These are phyloP conservation scores for Melipona quadrifasciata DNA, from an alignment of 1,140 invertebrate species.

Conservation along the genomic window DNA sequence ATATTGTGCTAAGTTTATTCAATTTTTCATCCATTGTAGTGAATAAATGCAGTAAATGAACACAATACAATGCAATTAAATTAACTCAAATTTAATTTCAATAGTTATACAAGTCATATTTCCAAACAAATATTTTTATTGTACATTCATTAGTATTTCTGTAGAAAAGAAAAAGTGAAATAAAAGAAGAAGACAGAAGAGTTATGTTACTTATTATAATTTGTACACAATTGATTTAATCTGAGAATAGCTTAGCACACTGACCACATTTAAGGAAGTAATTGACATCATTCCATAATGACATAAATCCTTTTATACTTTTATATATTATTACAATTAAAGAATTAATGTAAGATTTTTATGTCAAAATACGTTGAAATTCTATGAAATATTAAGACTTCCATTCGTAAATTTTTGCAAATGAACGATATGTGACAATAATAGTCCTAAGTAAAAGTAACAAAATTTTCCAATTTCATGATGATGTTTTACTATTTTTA, in stretches of 20 bases:
- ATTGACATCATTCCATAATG: constrained; percentile 33
- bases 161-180: neutral
- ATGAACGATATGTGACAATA: constrained; percentile 59
- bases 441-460: constrained; percentile 55
- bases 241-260: neutral
- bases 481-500: neutral
- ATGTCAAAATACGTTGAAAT: constrained; percentile 39
- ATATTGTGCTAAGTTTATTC: constrained; percentile 21
- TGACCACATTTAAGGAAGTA: constrained; percentile 43
- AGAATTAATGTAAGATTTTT: constrained; percentile 38
- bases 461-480: constrained; percentile 32
- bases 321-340: constrained; percentile 64
- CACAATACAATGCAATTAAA: constrained; percentile 2
- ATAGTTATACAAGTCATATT: neutral
- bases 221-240: constrained; percentile 7
- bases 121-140: neutral
- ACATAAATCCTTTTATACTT: constrained; percentile 71
- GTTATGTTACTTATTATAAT: constrained; percentile 15
- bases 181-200: neutral
- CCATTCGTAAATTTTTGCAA: constrained; percentile 42
- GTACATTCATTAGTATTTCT: neutral
- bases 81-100: constrained; percentile 14
- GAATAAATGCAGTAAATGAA: constrained; percentile 32
- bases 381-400: constrained; percentile 29
- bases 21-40: constrained; percentile 15